Base-by-base conservation (phyloP, 2,888 invertebrate species). In the Crematogaster levior region DNA sequence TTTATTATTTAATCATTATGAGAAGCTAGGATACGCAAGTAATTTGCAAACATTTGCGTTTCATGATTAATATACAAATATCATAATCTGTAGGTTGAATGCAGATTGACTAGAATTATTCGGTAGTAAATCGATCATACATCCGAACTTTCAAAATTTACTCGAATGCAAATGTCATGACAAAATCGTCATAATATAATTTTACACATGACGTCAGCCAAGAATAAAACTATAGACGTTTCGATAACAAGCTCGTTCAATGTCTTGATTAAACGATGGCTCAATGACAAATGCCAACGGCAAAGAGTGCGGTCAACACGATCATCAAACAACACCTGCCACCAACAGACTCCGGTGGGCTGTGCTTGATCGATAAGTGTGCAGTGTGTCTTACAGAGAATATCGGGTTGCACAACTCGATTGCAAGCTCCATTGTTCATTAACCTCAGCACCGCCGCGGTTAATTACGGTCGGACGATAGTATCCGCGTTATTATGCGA, bases 311-410 rank as follows among this genome's bases (percentile, higher is more conserved):
- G 84, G 86, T 84, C 88, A 86, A 81, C 87, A 84, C 46, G 81
- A 82, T 83, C 80, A 87, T 87, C 85, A 84, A 88, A 87, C 88
- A 86, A 86, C 83, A 86, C 75, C 83, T 83, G 88, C 80, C 88
- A 84, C 10, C 68, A 46, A 21, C 89, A 89, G 85, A 48, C 21
- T 40, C 24, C 51, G 48, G 60, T 83, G 51, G 74, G 56, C 82
- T 89, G 87, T 40, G 81, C 68, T 83, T 89, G 89, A 89, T 88
- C 83, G 89, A 89, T 88, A 89, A 89, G 88, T 84, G 43, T 63
- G 34, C 24, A 34, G 56, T 37, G 43, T 84, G 82, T 88, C 88
- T 88, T 88, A 88, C 85, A 51, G 63, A 80, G 84, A 48, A 68
- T 79, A 75, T 84, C 81, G 75, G 56, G 18, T 53, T 74, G 61